Evolutionary conservation across 64 coral and sea anemone species (phyloP).

Genomic region (Porites lutea): DNA sequence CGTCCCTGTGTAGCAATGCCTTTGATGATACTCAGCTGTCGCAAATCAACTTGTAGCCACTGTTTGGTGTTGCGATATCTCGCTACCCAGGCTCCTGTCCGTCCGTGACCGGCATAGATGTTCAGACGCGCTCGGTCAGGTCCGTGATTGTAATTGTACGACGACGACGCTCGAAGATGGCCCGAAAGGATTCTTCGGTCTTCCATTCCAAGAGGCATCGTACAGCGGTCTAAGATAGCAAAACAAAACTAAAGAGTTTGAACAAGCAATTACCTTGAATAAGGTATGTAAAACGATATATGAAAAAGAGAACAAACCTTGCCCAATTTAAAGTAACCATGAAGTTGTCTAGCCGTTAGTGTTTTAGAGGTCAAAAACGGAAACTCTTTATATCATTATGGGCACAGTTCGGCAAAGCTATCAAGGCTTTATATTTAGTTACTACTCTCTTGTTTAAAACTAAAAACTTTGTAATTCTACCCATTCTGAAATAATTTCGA

Average conservation of each 20-base stretch:
- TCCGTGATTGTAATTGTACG: slow-evolving; percentile 30
- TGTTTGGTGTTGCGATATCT: slow-evolving; percentile 18
- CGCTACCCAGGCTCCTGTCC: slow-evolving; percentile 64
- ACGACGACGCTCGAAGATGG: slow-evolving; percentile 62
- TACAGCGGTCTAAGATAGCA: slow-evolving; percentile 42
- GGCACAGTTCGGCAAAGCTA: too few relatives aligned
- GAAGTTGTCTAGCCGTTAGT: too few relatives aligned
- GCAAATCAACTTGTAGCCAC: slow-evolving; percentile 53
- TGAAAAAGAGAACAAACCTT: too few relatives aligned
- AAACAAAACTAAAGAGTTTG: background rate
- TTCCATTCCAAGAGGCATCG: slow-evolving; percentile 79
- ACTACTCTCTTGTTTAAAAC: too few relatives aligned
- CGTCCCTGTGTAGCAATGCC: slow-evolving; percentile 69
- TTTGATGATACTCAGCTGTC: slow-evolving; percentile 25
- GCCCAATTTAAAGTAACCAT: too few relatives aligned
- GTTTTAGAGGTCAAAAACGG: too few relatives aligned
- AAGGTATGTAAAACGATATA: too few relatives aligned
- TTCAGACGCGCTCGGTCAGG: slow-evolving; percentile 49
- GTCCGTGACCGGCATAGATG: slow-evolving; percentile 19
- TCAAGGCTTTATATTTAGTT: too few relatives aligned
- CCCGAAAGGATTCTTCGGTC: slow-evolving; percentile 65
- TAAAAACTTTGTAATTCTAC: too few relatives aligned
- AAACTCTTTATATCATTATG: too few relatives aligned
- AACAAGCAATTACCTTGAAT: background rate
- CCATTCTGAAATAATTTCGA: too few relatives aligned